Evolutionary conservation across 2,113 vertebrate genomes (phyloP).

Genomic region (Corythaixoides concolor): DNA sequence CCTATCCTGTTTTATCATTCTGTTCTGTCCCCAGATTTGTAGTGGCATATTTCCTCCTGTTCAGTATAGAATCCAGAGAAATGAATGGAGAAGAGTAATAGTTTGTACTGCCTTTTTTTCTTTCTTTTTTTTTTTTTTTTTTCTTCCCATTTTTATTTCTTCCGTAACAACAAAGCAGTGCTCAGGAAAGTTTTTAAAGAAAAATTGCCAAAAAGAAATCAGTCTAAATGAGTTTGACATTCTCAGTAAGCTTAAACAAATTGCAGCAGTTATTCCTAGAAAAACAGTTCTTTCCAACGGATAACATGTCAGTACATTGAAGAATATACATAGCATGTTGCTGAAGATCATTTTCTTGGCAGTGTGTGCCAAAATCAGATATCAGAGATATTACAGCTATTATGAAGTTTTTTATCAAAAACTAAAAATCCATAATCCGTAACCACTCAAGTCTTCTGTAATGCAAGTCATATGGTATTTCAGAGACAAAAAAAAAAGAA

Average conservation of each 20-base stretch:
- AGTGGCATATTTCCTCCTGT: neutral
- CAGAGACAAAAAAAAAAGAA: neutral
- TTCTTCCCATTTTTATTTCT: neutral
- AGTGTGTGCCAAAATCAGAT: neutral
- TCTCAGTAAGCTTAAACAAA: neutral
- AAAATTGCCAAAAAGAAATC: neutral
- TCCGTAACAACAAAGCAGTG: neutral
- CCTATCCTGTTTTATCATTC: neutral
- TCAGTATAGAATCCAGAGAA: neutral
- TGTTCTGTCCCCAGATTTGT: neutral
- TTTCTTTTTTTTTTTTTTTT: neutral
- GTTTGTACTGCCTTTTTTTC: neutral
- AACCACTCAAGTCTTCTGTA: neutral
- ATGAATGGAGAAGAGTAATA: neutral
- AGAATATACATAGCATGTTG: neutral
- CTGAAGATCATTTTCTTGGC: neutral
- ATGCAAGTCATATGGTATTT: neutral
- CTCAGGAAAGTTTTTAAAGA: neutral
- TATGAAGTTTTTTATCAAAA: constrained; percentile 38
- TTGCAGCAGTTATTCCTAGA: neutral
- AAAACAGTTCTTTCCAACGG: neutral
- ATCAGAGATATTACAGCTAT: constrained; percentile 26
- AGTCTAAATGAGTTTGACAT: neutral
- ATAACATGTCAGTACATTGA: neutral
- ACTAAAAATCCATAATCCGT: constrained; percentile 49